Evolutionary conservation across 2,888 invertebrate genomes (phyloP), one percentile per base, ranked within the genome.

Genomic region (Phanerotoma sp.): DNA sequence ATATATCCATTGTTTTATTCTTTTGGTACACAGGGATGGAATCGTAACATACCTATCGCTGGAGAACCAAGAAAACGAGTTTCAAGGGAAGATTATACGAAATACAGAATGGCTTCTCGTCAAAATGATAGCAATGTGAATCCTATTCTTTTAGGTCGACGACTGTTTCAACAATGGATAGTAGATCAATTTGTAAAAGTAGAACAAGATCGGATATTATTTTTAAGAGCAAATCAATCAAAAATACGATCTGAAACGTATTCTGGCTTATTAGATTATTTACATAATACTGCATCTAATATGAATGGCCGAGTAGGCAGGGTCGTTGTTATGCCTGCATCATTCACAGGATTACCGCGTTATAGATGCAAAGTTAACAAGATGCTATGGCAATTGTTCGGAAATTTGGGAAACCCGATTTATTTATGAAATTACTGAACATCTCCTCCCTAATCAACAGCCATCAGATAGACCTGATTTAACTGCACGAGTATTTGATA

Each of bases 371-470:
- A 49, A 37, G 49, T 40, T 63, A 58, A 45, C 61, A 62, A 50
- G 62, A 64, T 53, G 58, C 63, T 18, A 62, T 64, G 62, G 44
- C 53, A 6, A 59, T 61, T 32, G 61, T 60, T 15, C 38, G 55
- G 22, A 57, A 59, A 46, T 58, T 40, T 22, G 60, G 58, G 7
- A 60, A 60, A 53, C 54, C 60, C 20, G 59, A 62, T 50, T 37
- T 63, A 22, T 61, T 61, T 40, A 38, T 64, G 64, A 64, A 51
- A 64, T 63, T 13, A 38, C 28, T 28, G 56, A 63, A 54, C 59
- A 63, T 51, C 16, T 62, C 9, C 37, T 55, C 13, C 50, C 47
- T 7, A 51, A 49, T 44, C 61, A 66, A 54, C 47, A 50, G 53
- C 22, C 60, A n/a, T 49, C 48, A 1, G 63, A 63, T 41, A 53